Conservation (phyloP, 2,113 vertebrate species). For the Hymenochirus boettgeri region DNA sequence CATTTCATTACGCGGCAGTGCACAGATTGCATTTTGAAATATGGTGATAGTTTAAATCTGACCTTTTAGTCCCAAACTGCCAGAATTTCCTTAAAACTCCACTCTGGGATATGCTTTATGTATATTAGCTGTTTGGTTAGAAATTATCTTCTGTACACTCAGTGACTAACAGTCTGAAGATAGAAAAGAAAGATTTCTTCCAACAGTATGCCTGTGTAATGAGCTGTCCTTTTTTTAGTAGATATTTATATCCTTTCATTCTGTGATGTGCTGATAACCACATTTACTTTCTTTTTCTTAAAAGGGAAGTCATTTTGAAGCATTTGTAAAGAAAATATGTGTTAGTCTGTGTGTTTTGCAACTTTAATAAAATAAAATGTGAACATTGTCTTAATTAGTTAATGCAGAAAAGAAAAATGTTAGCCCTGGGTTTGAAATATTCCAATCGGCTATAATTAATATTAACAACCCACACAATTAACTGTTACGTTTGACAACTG, state of each 20-base stretch:
- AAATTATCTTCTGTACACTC: slow-evolving; percentile 52
- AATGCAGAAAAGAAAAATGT: too few species aligned
- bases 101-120: slow-evolving; percentile 47
- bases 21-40: slow-evolving; percentile 77
- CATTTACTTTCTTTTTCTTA: slow-evolving; percentile 1
- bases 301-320: slow-evolving; percentile 1
- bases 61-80: slow-evolving; percentile 75
- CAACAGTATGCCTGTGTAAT: slow-evolving; percentile 28
- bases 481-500: too few species aligned
- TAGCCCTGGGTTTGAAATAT: too few species aligned
- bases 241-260: slow-evolving; percentile 36
- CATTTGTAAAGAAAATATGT: background rate
- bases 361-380: too few species aligned
- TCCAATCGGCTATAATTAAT: too few species aligned
- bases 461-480: too few species aligned
- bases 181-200: slow-evolving; percentile 35
- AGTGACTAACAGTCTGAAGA: slow-evolving; percentile 40
- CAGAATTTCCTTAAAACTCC: slow-evolving; percentile 66
- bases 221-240: slow-evolving; percentile 38
- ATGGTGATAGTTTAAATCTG: slow-evolving; percentile 75
- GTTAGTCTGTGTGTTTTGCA: background rate
- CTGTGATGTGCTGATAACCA: slow-evolving; percentile 30
- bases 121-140: slow-evolving; percentile 57
- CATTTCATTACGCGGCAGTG: slow-evolving; percentile 77
- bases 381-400: too few species aligned